A percentile compares a stretch with the other conserved stretches of the same genome.
phyloP scores from a whole-genome alignment of 1,140 invertebrate species.

The Hylaeus anthracinus region DNA sequence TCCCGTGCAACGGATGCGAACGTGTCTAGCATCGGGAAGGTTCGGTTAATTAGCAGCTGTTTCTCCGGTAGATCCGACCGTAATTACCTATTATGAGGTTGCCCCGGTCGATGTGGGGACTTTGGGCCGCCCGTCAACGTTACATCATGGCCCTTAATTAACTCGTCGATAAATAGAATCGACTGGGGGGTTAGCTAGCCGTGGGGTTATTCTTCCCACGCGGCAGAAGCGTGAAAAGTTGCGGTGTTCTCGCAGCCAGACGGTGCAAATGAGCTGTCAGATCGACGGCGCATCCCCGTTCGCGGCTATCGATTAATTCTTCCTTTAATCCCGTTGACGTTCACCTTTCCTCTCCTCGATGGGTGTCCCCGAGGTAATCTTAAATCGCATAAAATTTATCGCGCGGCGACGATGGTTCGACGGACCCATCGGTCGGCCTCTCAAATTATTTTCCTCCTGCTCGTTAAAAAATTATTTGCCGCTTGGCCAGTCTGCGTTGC shows the following conservation, averaged over 20 bases:
- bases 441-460: background rate
- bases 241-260: background rate
- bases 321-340: background rate
- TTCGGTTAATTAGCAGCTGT: slow-evolving; percentile 39
- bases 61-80: slow-evolving; percentile 2
- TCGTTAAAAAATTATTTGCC: background rate
- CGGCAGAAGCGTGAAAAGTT: background rate
- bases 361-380: background rate
- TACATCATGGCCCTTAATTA: slow-evolving; percentile 33
- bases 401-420: background rate
- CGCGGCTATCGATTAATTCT: slow-evolving; percentile 14
- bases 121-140: background rate
- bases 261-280: slow-evolving; percentile 23
- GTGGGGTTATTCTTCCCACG: background rate
- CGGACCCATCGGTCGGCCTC: background rate
- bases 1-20: background rate
- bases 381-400: slow-evolving; percentile 13
- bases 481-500: background rate
- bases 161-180: slow-evolving; percentile 29
- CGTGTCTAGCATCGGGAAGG: slow-evolving; percentile 27
- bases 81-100: slow-evolving; percentile 44
- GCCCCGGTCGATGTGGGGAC: background rate
- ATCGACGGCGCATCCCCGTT: background rate
- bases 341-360: background rate
- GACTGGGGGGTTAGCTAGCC: background rate